Evolutionary conservation across 2,113 vertebrate species (phyloP), one percentile per base, ranked within the genome.

Genomic region (Platycercus adscitus): DNA sequence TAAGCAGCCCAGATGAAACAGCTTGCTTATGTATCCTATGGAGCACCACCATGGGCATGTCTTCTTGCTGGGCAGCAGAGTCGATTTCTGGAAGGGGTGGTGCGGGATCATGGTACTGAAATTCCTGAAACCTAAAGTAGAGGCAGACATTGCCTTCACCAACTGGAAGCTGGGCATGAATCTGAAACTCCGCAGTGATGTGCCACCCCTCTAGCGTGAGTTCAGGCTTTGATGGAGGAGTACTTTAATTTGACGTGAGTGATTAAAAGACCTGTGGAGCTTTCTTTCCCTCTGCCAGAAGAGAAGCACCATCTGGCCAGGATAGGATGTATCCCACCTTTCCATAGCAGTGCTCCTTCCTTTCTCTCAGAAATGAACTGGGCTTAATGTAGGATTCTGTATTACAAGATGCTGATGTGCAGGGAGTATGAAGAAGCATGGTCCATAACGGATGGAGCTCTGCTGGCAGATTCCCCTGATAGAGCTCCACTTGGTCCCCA

Each of bases 151-250:
- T 75, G 80, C 24, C 35, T 78, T 79, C 41, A 24, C 47, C 2
- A 3, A 1, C 56, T 76, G 52, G 65, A 86, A 87, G 43, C 26
- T 3, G 4, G 33, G 47, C 26, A 23, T 0, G 4, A 55, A n/a
- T 46, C 55, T 60, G 77, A 78, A 93, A 37, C 73, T 85, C 78
- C n/a, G 39, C 26, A 35, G 60, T 35, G 55, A 35, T 65, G 35
- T 75, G 56, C 35, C 37, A 60, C 52, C 13, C 9, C 56, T 93
- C 61, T 17, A 23, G 33, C 61, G 52, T 17, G 73, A 75, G 65
- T 44, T 96, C 84, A 72, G 15, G 64, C 65, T 72, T 86, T 86
- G 81, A 87, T 79, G 47, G 61, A 94, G 47, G 35, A 95, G 56
- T 72, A 37, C 31, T 81, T 93, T 76, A 65, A 87, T 85, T 44